These are phyloP conservation scores for Drosophila prostipennis DNA, from an alignment of 2,888 invertebrate genomes.

Conservation along the genomic window DNA sequence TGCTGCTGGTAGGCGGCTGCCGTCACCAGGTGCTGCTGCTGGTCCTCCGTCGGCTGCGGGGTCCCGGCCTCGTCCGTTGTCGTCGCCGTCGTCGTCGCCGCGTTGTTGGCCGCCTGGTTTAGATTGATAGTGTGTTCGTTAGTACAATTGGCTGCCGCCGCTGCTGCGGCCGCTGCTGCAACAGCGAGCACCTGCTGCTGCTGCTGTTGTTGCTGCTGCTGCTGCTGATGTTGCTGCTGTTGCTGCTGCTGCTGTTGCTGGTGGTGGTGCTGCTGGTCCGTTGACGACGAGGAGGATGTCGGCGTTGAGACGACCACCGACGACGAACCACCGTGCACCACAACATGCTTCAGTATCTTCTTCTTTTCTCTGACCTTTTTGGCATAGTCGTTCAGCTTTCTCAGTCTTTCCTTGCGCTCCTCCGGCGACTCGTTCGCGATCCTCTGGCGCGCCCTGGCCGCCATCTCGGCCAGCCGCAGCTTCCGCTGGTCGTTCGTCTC, in stretches of 20 bases:
- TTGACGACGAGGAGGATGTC: conserved; percentile 61
- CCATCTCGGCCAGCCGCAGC: conserved; percentile 83
- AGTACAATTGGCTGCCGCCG: conserved; percentile 77
- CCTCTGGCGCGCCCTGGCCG: conserved; percentile 82
- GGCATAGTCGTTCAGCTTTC: conserved; percentile 84
- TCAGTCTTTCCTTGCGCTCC: conserved; percentile 84
- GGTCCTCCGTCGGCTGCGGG: conserved; percentile 37
- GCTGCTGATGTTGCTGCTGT: conserved; percentile 48
- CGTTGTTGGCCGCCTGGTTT: conserved; percentile 76
- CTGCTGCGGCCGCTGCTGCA: conserved; percentile 55
- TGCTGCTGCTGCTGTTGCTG: conserved; percentile 58
- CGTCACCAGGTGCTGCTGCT: conserved; percentile 52
- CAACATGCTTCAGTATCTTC: conserved; percentile 82
- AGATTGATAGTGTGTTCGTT: conserved; percentile 82
- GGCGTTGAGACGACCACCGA: conserved; percentile 63
- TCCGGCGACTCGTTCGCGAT: conserved; percentile 82
- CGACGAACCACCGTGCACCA: conserved; percentile 53
- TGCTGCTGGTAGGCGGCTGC: conserved; percentile 73
- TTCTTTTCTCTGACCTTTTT: conserved; percentile 85
- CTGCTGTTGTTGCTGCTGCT: conserved; percentile 49
- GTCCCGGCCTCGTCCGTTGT: conserved; percentile 53
- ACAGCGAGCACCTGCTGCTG: conserved; percentile 69
- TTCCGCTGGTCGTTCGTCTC: conserved; percentile 83
- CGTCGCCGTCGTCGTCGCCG: conserved; percentile 14
- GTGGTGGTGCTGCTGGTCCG: conserved; percentile 52